Percentiles rank a stretch among this genome's conserved stretches.
Evolutionary conservation across 2,797 vertebrate genomes (phyloP).

Genomic region (Poeciliopsis presidionis): DNA sequence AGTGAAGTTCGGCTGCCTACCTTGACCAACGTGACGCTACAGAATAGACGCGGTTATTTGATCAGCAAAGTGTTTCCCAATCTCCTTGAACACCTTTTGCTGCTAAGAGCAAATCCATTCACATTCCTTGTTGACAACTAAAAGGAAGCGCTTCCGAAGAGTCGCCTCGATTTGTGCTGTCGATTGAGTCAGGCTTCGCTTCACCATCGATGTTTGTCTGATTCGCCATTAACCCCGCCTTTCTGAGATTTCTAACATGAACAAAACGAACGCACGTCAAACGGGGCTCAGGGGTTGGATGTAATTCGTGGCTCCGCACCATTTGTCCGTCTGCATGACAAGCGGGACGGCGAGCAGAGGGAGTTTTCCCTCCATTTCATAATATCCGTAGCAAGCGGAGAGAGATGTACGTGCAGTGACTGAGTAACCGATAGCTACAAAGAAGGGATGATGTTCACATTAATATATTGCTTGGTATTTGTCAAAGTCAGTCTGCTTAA

Average conservation of each 20-base stretch:
- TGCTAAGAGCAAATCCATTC: conserved; percentile 9
- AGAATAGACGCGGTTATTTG: neutral
- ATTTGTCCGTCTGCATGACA: neutral
- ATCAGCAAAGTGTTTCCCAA: neutral
- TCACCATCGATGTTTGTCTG: neutral
- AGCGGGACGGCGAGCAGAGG: neutral
- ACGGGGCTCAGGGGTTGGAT: neutral
- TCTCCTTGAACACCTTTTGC: neutral
- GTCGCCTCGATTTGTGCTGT: conserved; percentile 42
- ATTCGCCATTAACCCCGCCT: conserved; percentile 22
- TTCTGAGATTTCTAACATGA: accelerated
- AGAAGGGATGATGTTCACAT: neutral
- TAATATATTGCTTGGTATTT: neutral
- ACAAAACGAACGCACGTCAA: conserved; percentile 25
- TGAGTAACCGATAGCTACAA: neutral
- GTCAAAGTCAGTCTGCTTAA: neutral
- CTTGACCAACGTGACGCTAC: conserved; percentile 12
- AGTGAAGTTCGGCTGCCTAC: conserved; percentile 16
- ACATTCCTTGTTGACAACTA: conserved; percentile 46
- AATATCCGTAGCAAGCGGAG: neutral
- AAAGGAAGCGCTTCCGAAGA: conserved; percentile 37
- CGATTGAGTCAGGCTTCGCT: neutral
- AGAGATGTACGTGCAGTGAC: neutral
- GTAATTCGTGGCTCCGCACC: conserved; percentile 52
- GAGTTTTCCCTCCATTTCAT: neutral